Conservation (phyloP, 2,113 vertebrate genomes). For the Mastomys coucha region DNA sequence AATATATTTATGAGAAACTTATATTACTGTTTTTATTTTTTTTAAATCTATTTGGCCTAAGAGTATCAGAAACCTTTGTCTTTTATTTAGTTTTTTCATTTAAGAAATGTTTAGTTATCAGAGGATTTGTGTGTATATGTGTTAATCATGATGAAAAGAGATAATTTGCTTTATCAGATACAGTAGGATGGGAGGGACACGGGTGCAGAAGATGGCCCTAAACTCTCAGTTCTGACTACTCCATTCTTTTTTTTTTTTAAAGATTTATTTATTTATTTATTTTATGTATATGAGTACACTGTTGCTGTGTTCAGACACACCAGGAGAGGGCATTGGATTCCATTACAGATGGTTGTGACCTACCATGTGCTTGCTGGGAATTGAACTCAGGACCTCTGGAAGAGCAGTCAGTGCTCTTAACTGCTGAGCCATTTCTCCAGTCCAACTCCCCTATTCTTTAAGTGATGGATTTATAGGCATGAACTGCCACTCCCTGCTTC, state of each 20-base stretch:
- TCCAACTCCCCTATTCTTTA: too few species aligned
- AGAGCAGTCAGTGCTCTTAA: too few species aligned
- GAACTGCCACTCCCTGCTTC: neutral
- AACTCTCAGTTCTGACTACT: neutral
- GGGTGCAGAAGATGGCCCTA: neutral
- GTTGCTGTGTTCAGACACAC: too few species aligned
- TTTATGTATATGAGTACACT: too few species aligned
- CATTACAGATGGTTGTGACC: too few species aligned
- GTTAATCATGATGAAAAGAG: neutral
- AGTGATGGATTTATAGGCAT: neutral
- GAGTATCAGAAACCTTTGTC: neutral
- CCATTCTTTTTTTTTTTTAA: neutral
- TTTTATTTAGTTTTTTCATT: neutral
- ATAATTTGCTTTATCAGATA: neutral
- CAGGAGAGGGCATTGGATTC: too few species aligned
- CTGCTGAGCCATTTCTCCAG: too few species aligned
- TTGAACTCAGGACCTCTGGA: too few species aligned
- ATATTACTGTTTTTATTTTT: constrained; percentile 31
- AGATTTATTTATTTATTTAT: too few species aligned
- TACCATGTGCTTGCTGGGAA: too few species aligned
- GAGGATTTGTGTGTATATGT: neutral
- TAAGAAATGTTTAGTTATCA: too few species aligned
- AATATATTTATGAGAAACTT: constrained; percentile 76
- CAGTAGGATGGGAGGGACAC: neutral
- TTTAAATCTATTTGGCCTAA: neutral